Conservation (phyloP, 2,888 invertebrate genomes). For the Allacma fusca region DNA sequence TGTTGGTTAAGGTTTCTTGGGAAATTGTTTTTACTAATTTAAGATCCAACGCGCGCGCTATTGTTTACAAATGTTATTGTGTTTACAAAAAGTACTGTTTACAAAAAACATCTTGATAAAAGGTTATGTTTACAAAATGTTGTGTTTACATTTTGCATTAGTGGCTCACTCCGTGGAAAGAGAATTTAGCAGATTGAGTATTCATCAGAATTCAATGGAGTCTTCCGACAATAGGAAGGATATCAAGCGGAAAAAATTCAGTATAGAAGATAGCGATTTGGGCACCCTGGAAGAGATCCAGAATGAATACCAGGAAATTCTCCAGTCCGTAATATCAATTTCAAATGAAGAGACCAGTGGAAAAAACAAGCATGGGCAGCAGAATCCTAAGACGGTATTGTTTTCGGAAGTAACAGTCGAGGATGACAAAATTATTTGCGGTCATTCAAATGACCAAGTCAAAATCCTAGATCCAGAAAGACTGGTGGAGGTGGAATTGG, state of each 20-base stretch:
- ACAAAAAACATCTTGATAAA: no score
- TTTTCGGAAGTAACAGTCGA: constrained; percentile 22
- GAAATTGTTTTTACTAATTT: no score
- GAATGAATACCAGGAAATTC: neutral
- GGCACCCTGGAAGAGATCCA: neutral
- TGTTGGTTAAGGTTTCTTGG: no score
- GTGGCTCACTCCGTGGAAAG: neutral
- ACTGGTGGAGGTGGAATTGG: neutral
- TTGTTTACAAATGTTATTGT: no score
- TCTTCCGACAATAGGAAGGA: neutral
- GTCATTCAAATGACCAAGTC: constrained; percentile 48
- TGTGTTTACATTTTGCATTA: no score
- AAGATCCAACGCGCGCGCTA: no score
- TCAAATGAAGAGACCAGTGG: neutral
- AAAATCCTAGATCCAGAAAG: constrained; percentile 43
- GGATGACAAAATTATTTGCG: constrained; percentile 46
- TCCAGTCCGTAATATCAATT: neutral
- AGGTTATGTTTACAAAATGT: no score
- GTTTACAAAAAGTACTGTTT: no score
- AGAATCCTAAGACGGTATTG: neutral
- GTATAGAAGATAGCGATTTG: neutral
- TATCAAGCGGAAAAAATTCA: neutral
- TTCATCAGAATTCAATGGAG: neutral
- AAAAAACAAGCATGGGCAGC: neutral
- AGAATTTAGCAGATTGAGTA: neutral